Evolutionary conservation across 2,113 vertebrate genomes (phyloP).

Genomic region (Leucosticte australis): DNA sequence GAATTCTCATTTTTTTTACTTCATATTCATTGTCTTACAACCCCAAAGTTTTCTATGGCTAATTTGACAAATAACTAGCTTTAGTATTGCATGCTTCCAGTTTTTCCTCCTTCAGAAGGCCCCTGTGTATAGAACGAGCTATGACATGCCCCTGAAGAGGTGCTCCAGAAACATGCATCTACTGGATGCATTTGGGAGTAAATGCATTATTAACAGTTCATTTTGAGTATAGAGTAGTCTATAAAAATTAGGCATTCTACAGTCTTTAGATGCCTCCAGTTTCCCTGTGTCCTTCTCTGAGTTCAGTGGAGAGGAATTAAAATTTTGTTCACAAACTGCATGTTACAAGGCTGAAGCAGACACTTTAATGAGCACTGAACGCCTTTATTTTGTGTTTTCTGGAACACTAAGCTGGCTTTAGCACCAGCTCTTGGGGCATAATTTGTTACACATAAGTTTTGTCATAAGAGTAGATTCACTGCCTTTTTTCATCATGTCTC

Average conservation of each 20-base stretch:
- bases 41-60: neutral
- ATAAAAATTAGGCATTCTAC: neutral
- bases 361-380: neutral
- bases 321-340: neutral
- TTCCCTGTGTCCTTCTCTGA: neutral
- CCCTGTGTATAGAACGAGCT: neutral
- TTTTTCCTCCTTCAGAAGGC: neutral
- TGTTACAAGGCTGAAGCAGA: neutral
- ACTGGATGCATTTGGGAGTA: neutral
- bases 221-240: neutral
- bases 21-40: neutral
- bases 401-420: neutral
- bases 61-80: neutral
- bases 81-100: neutral
- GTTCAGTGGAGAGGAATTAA: neutral
- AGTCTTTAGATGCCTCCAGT: neutral
- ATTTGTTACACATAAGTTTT: neutral
- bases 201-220: neutral
- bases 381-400: conserved; percentile 13
- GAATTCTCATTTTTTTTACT: neutral
- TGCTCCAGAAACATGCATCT: neutral
- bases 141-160: neutral
- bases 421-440: neutral
- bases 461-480: neutral
- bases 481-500: neutral